Percentiles rank a stretch among this genome's conserved stretches.
Evolutionary conservation across 2,113 vertebrate genomes (phyloP).

Genomic region (Jaculus jaculus): DNA sequence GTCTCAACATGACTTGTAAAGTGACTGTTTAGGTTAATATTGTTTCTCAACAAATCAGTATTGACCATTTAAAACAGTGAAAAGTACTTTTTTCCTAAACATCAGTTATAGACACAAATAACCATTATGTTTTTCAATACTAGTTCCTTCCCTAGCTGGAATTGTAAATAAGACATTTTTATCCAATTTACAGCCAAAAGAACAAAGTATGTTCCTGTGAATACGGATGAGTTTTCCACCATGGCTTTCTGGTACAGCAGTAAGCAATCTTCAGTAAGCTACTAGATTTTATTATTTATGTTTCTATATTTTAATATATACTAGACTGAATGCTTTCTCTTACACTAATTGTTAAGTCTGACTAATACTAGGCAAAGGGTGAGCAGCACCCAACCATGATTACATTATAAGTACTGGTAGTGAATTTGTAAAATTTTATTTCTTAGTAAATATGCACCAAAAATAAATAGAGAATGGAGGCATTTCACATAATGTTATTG

Average conservation of each 20-base stretch:
- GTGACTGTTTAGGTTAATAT: too few species aligned
- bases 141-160: not conserved
- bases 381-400: conserved; percentile 57
- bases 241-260: not conserved
- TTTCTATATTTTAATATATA: not conserved
- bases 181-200: conserved; percentile 24
- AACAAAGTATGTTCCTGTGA: conserved; percentile 46
- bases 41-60: conserved; percentile 30
- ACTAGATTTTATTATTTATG: conserved; percentile 32
- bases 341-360: not conserved
- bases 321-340: conserved; percentile 27
- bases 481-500: conserved; percentile 18
- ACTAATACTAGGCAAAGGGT: conserved; percentile 19
- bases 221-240: not conserved
- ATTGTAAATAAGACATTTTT: conserved; percentile 29
- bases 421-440: conserved; percentile 56
- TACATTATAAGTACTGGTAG: conserved; percentile 49
- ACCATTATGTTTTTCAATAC: conserved; percentile 25
- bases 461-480: not conserved
- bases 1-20: too few species aligned
- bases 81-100: conserved; percentile 47
- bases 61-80: not conserved
- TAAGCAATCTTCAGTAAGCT: conserved; percentile 34
- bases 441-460: conserved; percentile 56
- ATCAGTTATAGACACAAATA: not conserved